Conservation (phyloP, 2,113 vertebrate species). For the Pholis gunnellus region DNA sequence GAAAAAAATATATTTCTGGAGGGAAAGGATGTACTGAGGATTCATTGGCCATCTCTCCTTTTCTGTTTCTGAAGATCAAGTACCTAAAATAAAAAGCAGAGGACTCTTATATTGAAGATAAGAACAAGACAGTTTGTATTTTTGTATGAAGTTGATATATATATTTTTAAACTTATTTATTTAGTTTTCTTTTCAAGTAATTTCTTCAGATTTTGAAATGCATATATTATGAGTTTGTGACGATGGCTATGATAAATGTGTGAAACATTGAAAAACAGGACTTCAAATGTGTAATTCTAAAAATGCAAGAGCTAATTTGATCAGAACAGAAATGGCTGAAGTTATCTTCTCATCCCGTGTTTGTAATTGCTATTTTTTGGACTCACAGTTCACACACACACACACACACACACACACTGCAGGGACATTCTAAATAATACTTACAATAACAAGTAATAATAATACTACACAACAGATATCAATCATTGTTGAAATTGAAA, state of each 20-base stretch:
- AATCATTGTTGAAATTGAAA: not conserved
- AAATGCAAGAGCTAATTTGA: too few species aligned
- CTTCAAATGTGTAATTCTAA: too few species aligned
- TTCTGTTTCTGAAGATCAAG: not conserved
- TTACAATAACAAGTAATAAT: not conserved
- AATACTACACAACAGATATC: not conserved
- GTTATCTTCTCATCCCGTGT: too few species aligned
- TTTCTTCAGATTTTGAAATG: not conserved
- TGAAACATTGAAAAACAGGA: too few species aligned
- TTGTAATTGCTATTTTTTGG: not conserved
- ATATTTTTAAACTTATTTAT: too few species aligned
- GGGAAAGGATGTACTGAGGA: not conserved
- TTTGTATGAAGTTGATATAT: not conserved
- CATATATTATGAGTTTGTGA: not conserved
- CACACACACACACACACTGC: too few species aligned
- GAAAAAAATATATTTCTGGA: accelerated
- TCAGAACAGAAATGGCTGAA: too few species aligned
- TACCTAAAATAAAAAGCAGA: not conserved
- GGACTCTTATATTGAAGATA: not conserved
- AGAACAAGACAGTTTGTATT: not conserved
- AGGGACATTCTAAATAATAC: not conserved
- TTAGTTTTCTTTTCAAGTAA: too few species aligned
- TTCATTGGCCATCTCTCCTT: not conserved
- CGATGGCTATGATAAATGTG: not conserved
- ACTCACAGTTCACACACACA: not conserved